These are phyloP conservation scores for Ceratosolen solmsi DNA, from an alignment of 1,140 invertebrate genomes.

Conservation along the genomic window DNA sequence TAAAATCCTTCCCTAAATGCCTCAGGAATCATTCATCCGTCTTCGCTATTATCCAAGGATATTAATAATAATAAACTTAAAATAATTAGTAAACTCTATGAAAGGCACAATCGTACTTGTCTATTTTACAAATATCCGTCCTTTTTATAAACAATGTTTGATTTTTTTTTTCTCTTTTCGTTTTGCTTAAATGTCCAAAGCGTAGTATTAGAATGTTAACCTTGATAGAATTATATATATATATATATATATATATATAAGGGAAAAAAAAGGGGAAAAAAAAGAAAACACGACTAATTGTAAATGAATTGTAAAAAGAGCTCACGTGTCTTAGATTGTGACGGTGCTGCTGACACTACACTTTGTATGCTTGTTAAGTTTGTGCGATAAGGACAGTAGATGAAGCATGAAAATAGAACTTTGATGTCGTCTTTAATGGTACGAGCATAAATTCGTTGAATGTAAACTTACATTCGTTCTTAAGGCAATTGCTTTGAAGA, in stretches of 20 bases:
- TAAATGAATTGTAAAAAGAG: neutral
- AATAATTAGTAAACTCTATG: no score
- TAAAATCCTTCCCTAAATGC: no score
- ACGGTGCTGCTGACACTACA: neutral
- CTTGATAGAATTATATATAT: conserved; percentile 12
- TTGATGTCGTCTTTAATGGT: neutral
- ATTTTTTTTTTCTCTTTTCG: neutral
- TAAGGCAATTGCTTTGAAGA: neutral
- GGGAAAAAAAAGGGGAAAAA: no score
- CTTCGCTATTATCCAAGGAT: no score
- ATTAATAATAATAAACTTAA: no score
- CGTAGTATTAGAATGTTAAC: neutral
- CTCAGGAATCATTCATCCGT: no score
- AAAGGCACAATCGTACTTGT: neutral
- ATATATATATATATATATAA: no score
- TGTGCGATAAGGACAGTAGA: neutral
- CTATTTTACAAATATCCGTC: neutral
- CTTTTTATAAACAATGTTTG: neutral
- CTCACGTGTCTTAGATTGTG: neutral
- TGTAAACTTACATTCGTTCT: neutral
- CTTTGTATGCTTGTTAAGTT: neutral
- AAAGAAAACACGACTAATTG: neutral
- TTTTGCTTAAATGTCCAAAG: neutral
- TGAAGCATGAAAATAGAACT: neutral
- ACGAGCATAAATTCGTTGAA: neutral